Base-by-base conservation (phyloP, 35 echinoderm and acorn worm species). In the Apostichopus californicus region DNA sequence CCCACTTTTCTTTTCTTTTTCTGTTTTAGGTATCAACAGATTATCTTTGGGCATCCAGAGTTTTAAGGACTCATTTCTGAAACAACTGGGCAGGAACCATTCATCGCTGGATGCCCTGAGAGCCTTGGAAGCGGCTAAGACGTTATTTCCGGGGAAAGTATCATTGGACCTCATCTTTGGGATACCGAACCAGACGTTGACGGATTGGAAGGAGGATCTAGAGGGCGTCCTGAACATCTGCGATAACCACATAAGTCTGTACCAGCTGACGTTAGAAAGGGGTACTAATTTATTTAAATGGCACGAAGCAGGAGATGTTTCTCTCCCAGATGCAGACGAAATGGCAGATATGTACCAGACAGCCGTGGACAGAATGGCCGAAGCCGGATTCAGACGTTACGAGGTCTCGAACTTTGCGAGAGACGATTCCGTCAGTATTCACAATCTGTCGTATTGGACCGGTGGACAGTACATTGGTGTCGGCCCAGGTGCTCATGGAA, bases 401-500 rank as follows among this genome's bases (percentile, higher is more conserved):
- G 97, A 96, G 84, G 94, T 98, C 78, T 96, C 97, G 56, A 98
- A 96, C 58, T 98, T 98, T 96, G 91, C 93, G 1, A 93, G 82
- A 28, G 57, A 81, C 17, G 81, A 23, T 72, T 91, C 91, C 0
- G 93, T 91, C 81, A 92, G 93, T 73, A 46, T 26, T 5, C 97
- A 98, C 78, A 96, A 96, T 84, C 65, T 95, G 54, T 73, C 95
- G 3, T 98, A 98, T 59, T 98, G 97, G 97, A 80, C 52, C n/a
- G 97, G 95, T 70, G 92, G 63, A 64, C 95, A 98, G 73, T 98
- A 98, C 56, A 92, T 98, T 22, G 97, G 97, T 9, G 86, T 98
- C 52, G 97, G 97, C 55, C 97, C 97, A 73, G 97, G 94, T 61
- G 94, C 93, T 52, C 97, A 98, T 79, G 97, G 95, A 10, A 83